Conservation (phyloP, 1,140 invertebrate genomes). For the Druon quercuslanigerum region DNA sequence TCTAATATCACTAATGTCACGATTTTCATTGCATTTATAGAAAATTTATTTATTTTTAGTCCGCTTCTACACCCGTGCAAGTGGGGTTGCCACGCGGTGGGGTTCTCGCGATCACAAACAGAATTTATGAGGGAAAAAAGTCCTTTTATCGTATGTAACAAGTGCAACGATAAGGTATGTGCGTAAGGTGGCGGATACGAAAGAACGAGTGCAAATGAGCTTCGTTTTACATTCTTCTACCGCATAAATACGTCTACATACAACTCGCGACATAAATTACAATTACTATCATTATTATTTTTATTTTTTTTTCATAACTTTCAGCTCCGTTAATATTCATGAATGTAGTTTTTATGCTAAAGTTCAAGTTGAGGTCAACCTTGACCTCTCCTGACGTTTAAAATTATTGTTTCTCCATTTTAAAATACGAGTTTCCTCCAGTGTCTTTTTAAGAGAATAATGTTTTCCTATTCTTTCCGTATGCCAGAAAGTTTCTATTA, state of each 20-base stretch:
- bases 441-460: neutral
- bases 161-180: slow-evolving; percentile 60
- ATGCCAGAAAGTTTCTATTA: neutral
- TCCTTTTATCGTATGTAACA: slow-evolving; percentile 70
- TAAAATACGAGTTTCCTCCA: neutral
- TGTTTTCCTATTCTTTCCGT: neutral
- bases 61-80: slow-evolving; percentile 49
- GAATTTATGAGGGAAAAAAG: slow-evolving; percentile 71
- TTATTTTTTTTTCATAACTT: neutral
- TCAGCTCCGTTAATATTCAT: neutral
- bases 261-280: neutral
- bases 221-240: slow-evolving; percentile 33
- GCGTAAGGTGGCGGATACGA: slow-evolving; percentile 47
- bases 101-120: slow-evolving; percentile 61
- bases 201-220: slow-evolving; percentile 57
- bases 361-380: neutral
- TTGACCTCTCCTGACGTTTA: neutral
- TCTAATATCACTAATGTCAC: no score
- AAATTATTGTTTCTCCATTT: slow-evolving; percentile 2
- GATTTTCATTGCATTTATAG: neutral
- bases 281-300: neutral
- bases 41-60: neutral
- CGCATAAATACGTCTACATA: neutral
- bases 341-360: neutral
- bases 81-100: slow-evolving; percentile 62